Evolutionary conservation across 1,140 invertebrate species (phyloP), one percentile per base, ranked within the genome.

Genomic region (Drosophila mauritiana): DNA sequence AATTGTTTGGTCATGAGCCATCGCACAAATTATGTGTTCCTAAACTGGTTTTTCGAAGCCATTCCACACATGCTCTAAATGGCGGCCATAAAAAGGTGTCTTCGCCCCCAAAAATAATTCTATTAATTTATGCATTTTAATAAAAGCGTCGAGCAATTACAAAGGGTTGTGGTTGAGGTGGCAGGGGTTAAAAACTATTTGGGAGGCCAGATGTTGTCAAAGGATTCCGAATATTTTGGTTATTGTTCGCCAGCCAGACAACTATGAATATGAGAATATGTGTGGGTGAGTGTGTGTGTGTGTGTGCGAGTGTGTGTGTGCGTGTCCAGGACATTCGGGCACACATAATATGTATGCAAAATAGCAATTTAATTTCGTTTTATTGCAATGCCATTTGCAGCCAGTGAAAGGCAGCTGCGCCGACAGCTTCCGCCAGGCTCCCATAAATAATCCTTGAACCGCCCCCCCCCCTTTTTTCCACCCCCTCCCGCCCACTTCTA

Each of bases 41-140:
- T 40, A 75, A 78, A 81, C 78, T 45, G 46, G 82, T 86, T 82
- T 48, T 81, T 43, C 36, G 1, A n/a, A 22, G 20, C 55, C 34
- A 56, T 82, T 62, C 63, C 81, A 67, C 81, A 84, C 61, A 80
- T 77, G 80, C 56, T 61, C 25, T 39, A 70, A 54, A 69, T 46
- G 49, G 49, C 22, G 55, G 37, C 22, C 46, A 57, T 51, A 73
- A 67, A 81, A 83, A 84, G 81, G 77, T 85, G 77, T 67, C 43
- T 55, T 69, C 27, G 12, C 31, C 39, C 65, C 55, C 17, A 1
- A 73, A 73, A 80, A 73, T 72, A 17, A 54, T 46, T 43, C 51
- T 68, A 89, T 89, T 89, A 89, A 89, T 89, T 89, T 89, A 89
- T 89, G 84, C 84, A 89, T 89, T 89, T 89, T 89, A 89, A 89